Conservation (phyloP, 1,140 invertebrate species). For the Drosophila carrolli region DNA sequence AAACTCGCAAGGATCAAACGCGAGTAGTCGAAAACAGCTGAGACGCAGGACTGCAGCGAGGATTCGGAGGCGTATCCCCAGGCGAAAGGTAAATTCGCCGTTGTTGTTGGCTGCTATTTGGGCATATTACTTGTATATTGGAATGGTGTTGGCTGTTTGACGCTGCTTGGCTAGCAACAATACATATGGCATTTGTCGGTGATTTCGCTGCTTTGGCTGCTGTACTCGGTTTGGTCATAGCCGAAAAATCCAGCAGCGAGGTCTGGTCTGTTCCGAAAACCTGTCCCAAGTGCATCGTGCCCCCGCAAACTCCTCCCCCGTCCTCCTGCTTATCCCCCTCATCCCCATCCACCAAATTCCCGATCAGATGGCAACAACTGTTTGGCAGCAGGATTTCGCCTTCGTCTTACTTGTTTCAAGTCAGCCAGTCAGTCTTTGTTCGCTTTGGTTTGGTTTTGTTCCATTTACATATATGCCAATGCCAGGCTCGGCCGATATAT, state of each 20-base stretch:
- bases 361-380: conserved; percentile 60
- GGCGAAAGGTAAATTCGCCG: conserved; percentile 42
- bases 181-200: conserved; percentile 28
- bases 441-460: conserved; percentile 58
- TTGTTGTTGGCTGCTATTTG: neutral
- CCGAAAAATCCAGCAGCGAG: conserved; percentile 54
- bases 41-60: neutral
- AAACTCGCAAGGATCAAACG: neutral
- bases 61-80: conserved; percentile 13
- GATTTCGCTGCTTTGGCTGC: conserved; percentile 52
- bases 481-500: conserved; percentile 43
- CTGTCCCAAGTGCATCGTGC: conserved; percentile 80
- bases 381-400: conserved; percentile 69
- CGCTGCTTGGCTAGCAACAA: conserved; percentile 59
- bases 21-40: conserved; percentile 16
- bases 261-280: conserved; percentile 37
- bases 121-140: conserved; percentile 1
- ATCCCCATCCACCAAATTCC: conserved; percentile 8
- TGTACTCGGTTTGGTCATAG: conserved; percentile 69
- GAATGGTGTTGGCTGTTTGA: conserved; percentile 9
- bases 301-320: conserved; percentile 30
- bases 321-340: conserved; percentile 24
- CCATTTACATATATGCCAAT: conserved; percentile 69
- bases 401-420: conserved; percentile 67
- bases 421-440: conserved; percentile 72